Base-by-base conservation (phyloP, 2,797 vertebrate genomes). In the Zalophus californianus region DNA sequence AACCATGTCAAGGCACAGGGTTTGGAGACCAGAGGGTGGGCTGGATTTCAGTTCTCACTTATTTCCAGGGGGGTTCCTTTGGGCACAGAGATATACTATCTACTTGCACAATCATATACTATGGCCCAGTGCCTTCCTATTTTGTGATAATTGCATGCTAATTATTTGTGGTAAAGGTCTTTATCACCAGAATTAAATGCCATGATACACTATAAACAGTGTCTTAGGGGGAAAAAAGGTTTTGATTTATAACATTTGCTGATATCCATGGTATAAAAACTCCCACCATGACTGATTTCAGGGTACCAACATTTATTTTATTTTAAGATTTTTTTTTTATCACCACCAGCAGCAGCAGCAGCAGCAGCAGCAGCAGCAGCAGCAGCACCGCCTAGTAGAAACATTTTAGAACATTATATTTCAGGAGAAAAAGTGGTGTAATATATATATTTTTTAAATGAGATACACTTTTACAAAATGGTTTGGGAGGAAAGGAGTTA, bases 391-490 rank as follows among this genome's bases (percentile, higher is more conserved):
- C 35, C 35, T 80, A 93, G 29, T 72, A 80, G 60, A 75, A 84
- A 62, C 25, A 77, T 89, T 96, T 93, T 93, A 96, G 80, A 93
- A 82, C 12, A 80, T 85, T 58, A 35, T 27, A 93, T 93, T 94
- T 96, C 20, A 73, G 54, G 70, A 94, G 85, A 64, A 35, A 92
- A 86, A 7, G 4, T 68, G 66, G 66, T 5, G 32, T 35, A 35
- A 35, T 35, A 35, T 11, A 35, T 68, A 1, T 60, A 86, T 90
- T 82, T 75, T 56, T 86, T 3, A 0, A 95, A 87, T 64, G 88
- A 92, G 79, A 58, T 70, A 75, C 7, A 87, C 16, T 73, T 52
- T 32, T 83, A 62, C 9, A 92, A 72, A 25, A 29, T 72, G n/a
- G 7, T 66, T 95, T 90, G 21, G 54, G 58, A 95, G 38, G 27